These are phyloP conservation scores for Dione vanillae DNA, from an alignment of 2,888 invertebrate genomes.

Conservation along the genomic window DNA sequence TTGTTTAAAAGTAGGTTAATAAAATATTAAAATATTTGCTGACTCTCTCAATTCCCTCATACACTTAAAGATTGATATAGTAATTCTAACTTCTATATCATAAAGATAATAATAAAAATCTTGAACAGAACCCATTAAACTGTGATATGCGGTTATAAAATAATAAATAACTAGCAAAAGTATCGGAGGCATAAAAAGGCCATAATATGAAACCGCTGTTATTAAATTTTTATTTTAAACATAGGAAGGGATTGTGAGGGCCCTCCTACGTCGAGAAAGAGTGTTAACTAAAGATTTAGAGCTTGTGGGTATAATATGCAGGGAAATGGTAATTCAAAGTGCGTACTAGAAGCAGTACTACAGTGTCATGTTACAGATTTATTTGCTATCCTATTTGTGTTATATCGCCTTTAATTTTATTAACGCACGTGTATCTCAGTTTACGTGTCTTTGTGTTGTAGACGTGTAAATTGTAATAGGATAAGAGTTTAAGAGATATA, in stretches of 20 bases:
- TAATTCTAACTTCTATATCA: neutral
- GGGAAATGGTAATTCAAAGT: conserved; percentile 55
- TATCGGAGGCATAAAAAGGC: conserved; percentile 68
- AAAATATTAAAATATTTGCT: conserved; percentile 57
- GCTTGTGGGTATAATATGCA: conserved; percentile 61
- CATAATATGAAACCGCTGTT: conserved; percentile 75
- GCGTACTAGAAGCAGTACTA: conserved; percentile 33
- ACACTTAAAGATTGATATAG: neutral
- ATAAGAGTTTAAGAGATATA: conserved; percentile 7
- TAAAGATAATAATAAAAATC: neutral
- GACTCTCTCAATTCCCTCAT: neutral
- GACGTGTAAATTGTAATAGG: conserved; percentile 19
- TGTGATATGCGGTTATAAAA: conserved; percentile 65
- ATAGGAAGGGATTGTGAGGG: conserved; percentile 82
- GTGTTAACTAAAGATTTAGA: conserved; percentile 79
- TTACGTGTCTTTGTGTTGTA: conserved; percentile 41
- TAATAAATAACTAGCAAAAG: conserved; percentile 45
- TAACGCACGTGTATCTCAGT: conserved; percentile 41
- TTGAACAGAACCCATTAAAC: conserved; percentile 54
- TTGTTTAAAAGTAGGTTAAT: conserved; percentile 50
- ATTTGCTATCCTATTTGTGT: conserved; percentile 58
- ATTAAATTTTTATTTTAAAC: conserved; percentile 84
- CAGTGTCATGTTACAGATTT: conserved; percentile 54
- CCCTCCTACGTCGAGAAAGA: conserved; percentile 70
- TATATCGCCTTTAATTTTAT: conserved; percentile 53